These are phyloP conservation scores for Hypomecis punctinalis DNA, from an alignment of 2,888 invertebrate genomes.

Conservation along the genomic window DNA sequence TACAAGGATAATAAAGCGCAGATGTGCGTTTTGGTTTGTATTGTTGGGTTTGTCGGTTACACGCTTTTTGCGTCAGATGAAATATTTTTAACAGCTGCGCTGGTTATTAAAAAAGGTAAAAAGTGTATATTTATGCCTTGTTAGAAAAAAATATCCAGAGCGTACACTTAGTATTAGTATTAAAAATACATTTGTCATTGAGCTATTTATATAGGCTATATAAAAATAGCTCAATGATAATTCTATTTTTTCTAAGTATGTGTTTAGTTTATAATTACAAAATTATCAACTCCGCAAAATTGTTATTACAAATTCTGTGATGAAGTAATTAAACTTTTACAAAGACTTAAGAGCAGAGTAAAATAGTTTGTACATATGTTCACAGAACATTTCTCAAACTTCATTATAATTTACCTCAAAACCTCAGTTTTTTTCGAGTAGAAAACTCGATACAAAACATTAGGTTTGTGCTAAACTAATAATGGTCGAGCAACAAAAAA, in stretches of 20 bases:
- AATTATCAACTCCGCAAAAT: no score
- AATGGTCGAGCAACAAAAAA: conserved; percentile 61
- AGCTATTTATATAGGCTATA: no score
- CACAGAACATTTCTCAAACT: conserved; percentile 11
- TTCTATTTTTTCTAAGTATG: no score
- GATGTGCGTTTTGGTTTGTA: conserved; percentile 40
- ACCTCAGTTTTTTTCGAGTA: conserved; percentile 38
- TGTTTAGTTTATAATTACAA: no score
- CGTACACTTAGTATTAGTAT: no score
- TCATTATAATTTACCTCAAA: conserved; percentile 20
- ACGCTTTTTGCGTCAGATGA: conserved; percentile 16
- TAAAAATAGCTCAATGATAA: no score
- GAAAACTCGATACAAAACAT: conserved; percentile 43
- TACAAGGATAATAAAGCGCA: conserved; percentile 42
- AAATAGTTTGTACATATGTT: not conserved
- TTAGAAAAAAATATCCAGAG: no score
- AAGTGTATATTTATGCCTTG: no score
- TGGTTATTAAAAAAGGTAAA: conserved; percentile 16
- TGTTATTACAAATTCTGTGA: no score
- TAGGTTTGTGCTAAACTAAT: conserved; percentile 58
- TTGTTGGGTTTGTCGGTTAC: conserved; percentile 22
- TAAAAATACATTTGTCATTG: no score
- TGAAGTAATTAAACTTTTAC: no score
- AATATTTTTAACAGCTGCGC: conserved; percentile 16
- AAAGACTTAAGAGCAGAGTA: no score